A percentile compares a stretch with the other conserved stretches of the same genome.
These are phyloP conservation scores for Hylyphantes graminicola DNA, from an alignment of 1,140 invertebrate genomes.

Conservation along the genomic window DNA sequence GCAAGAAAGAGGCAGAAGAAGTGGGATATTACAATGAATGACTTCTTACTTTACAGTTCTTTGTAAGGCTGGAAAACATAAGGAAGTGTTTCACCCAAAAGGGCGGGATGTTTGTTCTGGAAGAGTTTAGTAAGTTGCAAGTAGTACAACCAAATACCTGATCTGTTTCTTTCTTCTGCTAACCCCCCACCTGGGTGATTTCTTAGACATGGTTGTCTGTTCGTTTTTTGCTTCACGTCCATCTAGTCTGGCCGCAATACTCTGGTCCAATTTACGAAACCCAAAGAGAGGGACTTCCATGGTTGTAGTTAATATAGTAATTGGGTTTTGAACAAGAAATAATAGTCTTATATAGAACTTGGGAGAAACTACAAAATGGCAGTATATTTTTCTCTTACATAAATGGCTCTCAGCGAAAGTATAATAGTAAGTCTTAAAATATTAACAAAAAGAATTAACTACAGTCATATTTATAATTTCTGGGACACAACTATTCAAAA, in stretches of 20 bases:
- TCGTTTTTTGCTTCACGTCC: slow-evolving; percentile 59
- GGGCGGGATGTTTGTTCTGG: slow-evolving; percentile 98
- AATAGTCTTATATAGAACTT: no score
- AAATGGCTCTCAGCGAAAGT: no score
- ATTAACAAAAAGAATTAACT: no score
- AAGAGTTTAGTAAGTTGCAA: slow-evolving; percentile 94
- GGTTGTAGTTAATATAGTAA: neutral
- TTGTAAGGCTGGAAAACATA: slow-evolving; percentile 98
- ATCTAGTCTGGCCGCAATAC: slow-evolving; percentile 49
- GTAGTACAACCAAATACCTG: slow-evolving; percentile 56
- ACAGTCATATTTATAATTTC: no score
- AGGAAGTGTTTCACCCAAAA: slow-evolving; percentile 99
- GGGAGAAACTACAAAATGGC: no score
- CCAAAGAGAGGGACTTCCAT: no score
- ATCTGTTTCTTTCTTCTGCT: slow-evolving; percentile 61
- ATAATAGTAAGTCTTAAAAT: no score
- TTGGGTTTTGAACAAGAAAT: no score
- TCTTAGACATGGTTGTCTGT: slow-evolving; percentile 58
- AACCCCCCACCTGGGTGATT: slow-evolving; percentile 50
- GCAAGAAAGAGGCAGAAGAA: slow-evolving; percentile 60
- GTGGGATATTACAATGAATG: slow-evolving; percentile 56
- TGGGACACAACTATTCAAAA: no score
- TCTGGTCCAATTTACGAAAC: no score
- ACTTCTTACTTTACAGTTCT: slow-evolving; percentile 86
- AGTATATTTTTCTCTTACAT: no score